Evolutionary conservation across 1,140 invertebrate species (phyloP), one percentile per base, ranked within the genome.

Genomic region (Drosophila persimilis): DNA sequence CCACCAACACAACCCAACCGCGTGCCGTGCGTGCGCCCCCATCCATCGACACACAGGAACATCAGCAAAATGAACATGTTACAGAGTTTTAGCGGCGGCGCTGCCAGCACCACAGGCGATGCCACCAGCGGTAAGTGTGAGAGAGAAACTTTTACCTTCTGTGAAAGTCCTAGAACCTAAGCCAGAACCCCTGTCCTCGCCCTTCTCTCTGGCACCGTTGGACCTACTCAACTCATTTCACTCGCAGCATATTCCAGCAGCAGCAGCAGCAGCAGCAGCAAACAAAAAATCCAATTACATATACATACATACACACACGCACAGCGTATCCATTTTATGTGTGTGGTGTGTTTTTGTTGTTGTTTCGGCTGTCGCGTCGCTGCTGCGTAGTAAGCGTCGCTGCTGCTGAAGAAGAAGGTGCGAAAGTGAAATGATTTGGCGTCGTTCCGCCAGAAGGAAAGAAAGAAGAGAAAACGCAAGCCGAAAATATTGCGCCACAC

Each of bases 51-150:
- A 24, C 22, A 20, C 50, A 53, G 13, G 39, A 45, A n/a, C 31
- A 59, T 24, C 45, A 50, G 24, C 41, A 69, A 86, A 48, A 90
- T 90, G 89, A 90, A 90, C 72, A 90, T 90, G 81, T 61, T 90
- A 76, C 89, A 90, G 72, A 89, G 89, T 73, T 90, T 90, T 64
- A 80, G 89, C 53, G 71, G 66, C 65, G 66, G 77, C 56, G 72
- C 75, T 74, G 70, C 60, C 60, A 89, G 54, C 51, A 63, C 70
- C 71, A 55, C 74, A 50, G 75, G 86, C 69, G 86, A 86, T 77
- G 78, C 62, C 75, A 76, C 31, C 61, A 79, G 76, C 79, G 89
- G 89, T 90, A 69, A 90, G 89, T 90, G 58, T 57, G 58, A 61
- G 66, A 66, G 69, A 77, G 35, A 39, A 39, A 56, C 58, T 80